Percentiles rank a stretch among this genome's conserved stretches.
phyloP scores from a whole-genome alignment of 2,888 invertebrate genomes.

The Saturnia japonica region DNA sequence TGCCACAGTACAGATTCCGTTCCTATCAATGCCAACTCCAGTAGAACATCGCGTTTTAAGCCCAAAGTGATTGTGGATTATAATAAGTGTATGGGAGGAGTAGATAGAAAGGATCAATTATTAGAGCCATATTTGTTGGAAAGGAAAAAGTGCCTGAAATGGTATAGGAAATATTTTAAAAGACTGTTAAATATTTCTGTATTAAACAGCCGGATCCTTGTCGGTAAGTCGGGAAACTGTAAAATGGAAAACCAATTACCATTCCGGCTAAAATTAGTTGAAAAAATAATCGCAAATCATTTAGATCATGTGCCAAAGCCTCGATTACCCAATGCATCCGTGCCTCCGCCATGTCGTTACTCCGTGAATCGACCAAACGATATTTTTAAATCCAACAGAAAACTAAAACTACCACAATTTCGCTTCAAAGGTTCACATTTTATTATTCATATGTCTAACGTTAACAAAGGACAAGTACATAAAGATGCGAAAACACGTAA shows the following conservation, averaged over 20 bases:
- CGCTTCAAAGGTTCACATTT: background rate
- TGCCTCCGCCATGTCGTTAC: too few relatives aligned
- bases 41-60: background rate
- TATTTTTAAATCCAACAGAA: too few relatives aligned
- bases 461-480: background rate
- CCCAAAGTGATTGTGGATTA: too few relatives aligned
- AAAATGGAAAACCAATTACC: background rate
- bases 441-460: background rate
- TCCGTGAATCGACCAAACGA: too few relatives aligned
- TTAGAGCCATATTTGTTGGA: background rate
- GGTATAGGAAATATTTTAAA: background rate
- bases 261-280: background rate
- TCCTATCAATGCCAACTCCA: background rate
- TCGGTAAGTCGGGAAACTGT: background rate
- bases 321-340: too few relatives aligned
- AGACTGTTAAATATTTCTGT: background rate
- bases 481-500: too few relatives aligned
- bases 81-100: too few relatives aligned
- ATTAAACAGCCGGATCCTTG: background rate
- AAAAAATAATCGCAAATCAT: background rate
- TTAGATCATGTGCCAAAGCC: background rate
- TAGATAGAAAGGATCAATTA: background rate
- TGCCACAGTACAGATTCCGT: background rate
- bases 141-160: background rate
- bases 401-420: background rate